phyloP scores from a whole-genome alignment of 2,113 vertebrate genomes.

The Perca fluviatilis region DNA sequence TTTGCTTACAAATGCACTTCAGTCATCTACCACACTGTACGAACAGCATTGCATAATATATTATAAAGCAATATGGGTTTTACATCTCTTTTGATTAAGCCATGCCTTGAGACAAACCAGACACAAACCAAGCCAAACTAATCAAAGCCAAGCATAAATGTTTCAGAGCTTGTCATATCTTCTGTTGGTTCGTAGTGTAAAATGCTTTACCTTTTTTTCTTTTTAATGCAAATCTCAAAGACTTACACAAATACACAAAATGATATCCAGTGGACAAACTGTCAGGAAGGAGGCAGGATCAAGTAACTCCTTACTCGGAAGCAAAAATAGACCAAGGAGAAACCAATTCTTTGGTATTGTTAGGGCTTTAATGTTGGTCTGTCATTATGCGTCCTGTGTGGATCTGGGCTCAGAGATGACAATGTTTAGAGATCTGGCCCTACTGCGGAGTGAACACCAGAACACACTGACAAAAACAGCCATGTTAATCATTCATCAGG shows the following conservation, averaged over 20 bases:
- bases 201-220: conserved; percentile 59
- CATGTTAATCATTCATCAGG: conserved; percentile 53
- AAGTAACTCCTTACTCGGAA: conserved; percentile 72
- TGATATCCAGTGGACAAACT: conserved; percentile 67
- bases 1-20: conserved; percentile 69
- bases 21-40: conserved; percentile 37
- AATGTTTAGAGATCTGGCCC: conserved; percentile 58
- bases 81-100: conserved; percentile 72
- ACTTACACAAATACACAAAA: conserved; percentile 66
- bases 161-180: conserved; percentile 72
- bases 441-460: conserved; percentile 28
- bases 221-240: conserved; percentile 70
- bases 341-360: conserved; percentile 64
- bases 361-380: conserved; percentile 63
- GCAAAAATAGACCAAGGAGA: conserved; percentile 77
- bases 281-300: conserved; percentile 74
- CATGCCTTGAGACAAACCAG: conserved; percentile 51
- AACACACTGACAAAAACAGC: conserved; percentile 41
- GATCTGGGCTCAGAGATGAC: conserved; percentile 56
- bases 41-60: conserved; percentile 48
- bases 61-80: conserved; percentile 52
- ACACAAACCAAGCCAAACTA: conserved; percentile 62
- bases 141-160: conserved; percentile 63
- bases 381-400: conserved; percentile 56
- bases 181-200: conserved; percentile 59